Conservation (phyloP, 2,113 vertebrate genomes). For the Carassius gibelio region DNA sequence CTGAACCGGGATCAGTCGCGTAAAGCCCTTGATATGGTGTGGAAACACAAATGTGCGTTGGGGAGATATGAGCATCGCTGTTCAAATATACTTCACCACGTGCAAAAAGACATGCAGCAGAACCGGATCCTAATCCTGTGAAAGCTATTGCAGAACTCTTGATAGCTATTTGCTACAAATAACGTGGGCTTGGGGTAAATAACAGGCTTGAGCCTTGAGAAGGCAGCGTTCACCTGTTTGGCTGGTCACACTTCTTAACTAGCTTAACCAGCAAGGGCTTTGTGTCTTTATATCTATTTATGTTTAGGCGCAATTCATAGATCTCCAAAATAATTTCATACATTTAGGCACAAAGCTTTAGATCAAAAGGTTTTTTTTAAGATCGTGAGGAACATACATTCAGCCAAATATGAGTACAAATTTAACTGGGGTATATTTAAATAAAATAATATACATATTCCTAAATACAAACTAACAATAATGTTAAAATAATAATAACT, state of each 20-base stretch:
- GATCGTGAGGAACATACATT: neutral
- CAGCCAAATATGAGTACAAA: too few species aligned
- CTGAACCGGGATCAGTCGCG: conserved; percentile 33
- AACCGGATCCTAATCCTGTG: conserved; percentile 16
- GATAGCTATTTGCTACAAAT: conserved; percentile 23
- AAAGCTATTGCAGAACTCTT: conserved; percentile 22
- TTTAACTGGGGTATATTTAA: too few species aligned
- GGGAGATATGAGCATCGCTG: conserved; percentile 37
- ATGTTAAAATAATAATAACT: too few species aligned
- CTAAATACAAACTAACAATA: too few species aligned
- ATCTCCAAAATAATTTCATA: neutral
- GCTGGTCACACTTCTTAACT: neutral
- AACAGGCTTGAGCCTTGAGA: neutral
- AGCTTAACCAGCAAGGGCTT: neutral
- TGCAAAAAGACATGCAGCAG: conserved; percentile 5
- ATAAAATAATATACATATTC: too few species aligned
- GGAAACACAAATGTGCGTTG: conserved; percentile 24
- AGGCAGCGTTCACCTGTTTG: neutral
- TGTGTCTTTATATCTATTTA: neutral
- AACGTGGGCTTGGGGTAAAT: neutral
- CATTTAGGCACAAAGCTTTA: neutral
- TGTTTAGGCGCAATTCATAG: neutral
- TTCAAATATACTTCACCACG: conserved; percentile 34
- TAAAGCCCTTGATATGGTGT: conserved; percentile 35
- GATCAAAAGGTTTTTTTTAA: neutral